Conservation (phyloP, 2,888 invertebrate genomes). For the Dryadula phaetusa region DNA sequence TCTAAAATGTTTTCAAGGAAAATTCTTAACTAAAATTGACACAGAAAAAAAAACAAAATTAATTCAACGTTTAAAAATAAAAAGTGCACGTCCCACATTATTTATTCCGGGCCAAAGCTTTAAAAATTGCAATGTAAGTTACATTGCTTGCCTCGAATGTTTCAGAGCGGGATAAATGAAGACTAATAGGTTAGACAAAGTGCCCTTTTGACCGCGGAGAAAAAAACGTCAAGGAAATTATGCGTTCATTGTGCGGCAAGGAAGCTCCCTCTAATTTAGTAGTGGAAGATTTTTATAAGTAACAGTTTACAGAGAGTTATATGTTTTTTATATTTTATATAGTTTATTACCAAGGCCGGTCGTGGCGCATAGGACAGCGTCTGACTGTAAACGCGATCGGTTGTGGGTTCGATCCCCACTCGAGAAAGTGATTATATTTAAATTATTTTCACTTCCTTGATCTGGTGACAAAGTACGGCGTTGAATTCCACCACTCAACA, state of each 20-base stretch:
- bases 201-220: slow-evolving; percentile 30
- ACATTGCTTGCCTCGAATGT: slow-evolving; percentile 30
- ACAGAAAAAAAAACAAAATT: not conserved
- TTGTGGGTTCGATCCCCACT: too few relatives aligned
- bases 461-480: too few relatives aligned
- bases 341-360: too few relatives aligned
- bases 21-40: too few relatives aligned
- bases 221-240: slow-evolving; percentile 36
- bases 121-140: slow-evolving; percentile 37
- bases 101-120: slow-evolving; percentile 19
- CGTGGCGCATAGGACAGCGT: too few relatives aligned
- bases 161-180: slow-evolving; percentile 40
- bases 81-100: not conserved
- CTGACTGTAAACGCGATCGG: too few relatives aligned
- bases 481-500: too few relatives aligned
- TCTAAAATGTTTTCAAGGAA: too few relatives aligned
- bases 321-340: not conserved
- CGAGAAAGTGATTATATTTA: too few relatives aligned
- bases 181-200: slow-evolving; percentile 44
- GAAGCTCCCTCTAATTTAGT: slow-evolving; percentile 26
- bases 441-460: too few relatives aligned
- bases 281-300: not conserved
- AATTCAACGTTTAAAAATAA: not conserved
- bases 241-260: slow-evolving; percentile 32
- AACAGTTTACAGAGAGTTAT: not conserved